These are phyloP conservation scores for Phymatocera aterrima DNA, from an alignment of 2,888 invertebrate species.

Conservation along the genomic window DNA sequence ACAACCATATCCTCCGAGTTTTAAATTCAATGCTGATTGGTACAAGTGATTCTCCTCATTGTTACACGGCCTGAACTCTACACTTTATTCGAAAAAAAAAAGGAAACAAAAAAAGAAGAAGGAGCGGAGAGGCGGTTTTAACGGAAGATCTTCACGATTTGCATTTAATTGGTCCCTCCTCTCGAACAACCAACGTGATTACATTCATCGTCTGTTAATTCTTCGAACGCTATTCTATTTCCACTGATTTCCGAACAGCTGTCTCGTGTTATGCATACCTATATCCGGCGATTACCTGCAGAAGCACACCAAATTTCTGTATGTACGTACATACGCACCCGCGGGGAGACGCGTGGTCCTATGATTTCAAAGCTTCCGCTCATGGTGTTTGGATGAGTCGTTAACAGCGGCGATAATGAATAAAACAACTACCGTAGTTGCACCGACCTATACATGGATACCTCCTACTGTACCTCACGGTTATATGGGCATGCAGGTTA, in stretches of 20 bases:
- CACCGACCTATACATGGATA: too few relatives aligned
- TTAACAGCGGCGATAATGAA: slow-evolving; percentile 10
- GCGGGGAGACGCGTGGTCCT: background rate
- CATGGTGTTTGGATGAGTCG: background rate
- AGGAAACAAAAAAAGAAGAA: too few relatives aligned
- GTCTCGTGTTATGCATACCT: too few relatives aligned
- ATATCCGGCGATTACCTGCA: background rate
- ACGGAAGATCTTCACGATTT: background rate
- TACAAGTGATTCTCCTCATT: background rate
- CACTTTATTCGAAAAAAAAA: background rate
- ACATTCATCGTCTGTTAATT: background rate
- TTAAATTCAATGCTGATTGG: background rate
- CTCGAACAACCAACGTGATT: background rate
- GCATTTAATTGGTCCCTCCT: slow-evolving; percentile 10
- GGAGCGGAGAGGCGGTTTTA: background rate
- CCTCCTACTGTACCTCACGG: too few relatives aligned
- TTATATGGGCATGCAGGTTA: background rate
- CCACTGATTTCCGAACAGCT: background rate
- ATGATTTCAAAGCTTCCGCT: background rate
- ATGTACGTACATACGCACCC: background rate
- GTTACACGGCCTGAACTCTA: background rate
- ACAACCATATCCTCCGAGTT: background rate
- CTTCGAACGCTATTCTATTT: background rate
- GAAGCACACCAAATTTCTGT: background rate
- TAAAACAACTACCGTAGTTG: background rate